These are phyloP conservation scores for Ataeniobius toweri DNA, from an alignment of 2,797 vertebrate genomes.

Conservation along the genomic window DNA sequence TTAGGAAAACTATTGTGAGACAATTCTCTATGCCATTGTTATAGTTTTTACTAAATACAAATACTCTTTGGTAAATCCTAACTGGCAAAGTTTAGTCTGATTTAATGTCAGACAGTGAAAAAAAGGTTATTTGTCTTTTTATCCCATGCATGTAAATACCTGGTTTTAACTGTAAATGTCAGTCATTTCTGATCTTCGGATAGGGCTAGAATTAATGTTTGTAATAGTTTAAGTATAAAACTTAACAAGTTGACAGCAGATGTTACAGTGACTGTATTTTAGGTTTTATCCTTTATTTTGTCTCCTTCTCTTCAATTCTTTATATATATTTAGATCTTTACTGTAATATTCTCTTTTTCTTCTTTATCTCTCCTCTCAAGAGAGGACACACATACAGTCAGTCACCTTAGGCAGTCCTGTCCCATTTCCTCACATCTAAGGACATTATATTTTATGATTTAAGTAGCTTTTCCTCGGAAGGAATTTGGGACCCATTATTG, in stretches of 20 bases:
- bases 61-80: too few relatives aligned
- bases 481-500: conserved; percentile 10
- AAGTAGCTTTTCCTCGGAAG: conserved; percentile 11
- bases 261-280: not conserved
- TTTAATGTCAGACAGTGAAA: not conserved
- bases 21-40: too few relatives aligned
- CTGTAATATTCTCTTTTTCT: conserved; percentile 7
- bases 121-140: too few relatives aligned
- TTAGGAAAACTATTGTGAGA: too few relatives aligned
- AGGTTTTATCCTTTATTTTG: not conserved
- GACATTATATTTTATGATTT: conserved; percentile 41
- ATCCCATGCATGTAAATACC: too few relatives aligned
- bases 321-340: not conserved
- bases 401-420: conserved; percentile 13
- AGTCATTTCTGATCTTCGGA: not conserved
- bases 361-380: conserved; percentile 20
- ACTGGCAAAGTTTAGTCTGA: not conserved
- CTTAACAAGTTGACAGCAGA: not conserved
- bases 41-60: too few relatives aligned
- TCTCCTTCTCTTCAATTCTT: not conserved
- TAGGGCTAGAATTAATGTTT: not conserved
- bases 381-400: conserved; percentile 14
- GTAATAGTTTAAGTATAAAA: not conserved
- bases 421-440: conserved; percentile 33
- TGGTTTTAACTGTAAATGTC: not conserved